Conservation (phyloP, 2,113 vertebrate species). For the Muntiacus muntjak region DNA sequence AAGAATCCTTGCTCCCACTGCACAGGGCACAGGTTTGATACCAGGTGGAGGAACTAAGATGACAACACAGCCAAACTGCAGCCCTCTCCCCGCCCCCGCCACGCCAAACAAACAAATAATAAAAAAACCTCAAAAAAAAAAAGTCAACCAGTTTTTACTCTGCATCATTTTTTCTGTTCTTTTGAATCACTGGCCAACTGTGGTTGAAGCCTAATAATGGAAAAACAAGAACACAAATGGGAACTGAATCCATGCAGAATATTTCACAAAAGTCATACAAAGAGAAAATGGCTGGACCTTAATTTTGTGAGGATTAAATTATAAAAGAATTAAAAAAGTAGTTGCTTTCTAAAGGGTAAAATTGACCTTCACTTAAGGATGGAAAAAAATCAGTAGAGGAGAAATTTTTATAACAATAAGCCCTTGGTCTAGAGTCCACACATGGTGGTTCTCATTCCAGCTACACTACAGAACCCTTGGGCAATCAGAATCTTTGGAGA, state of each 20-base stretch:
- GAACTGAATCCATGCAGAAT: neutral
- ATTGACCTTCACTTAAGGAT: neutral
- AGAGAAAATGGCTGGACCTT: neutral
- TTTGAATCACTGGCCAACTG: neutral
- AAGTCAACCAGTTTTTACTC: neutral
- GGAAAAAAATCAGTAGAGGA: neutral
- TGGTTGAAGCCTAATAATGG: neutral
- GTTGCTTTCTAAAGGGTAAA: constrained; percentile 6
- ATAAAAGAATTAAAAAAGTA: neutral
- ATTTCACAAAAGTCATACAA: neutral
- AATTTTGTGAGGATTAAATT: neutral
- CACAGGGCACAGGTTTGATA: neutral
- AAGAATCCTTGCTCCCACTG: neutral
- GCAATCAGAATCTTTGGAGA: neutral
- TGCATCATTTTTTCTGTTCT: neutral
- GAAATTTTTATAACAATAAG: neutral
- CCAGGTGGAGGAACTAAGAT: neutral
- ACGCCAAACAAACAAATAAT: neutral
- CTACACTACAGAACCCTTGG: neutral
- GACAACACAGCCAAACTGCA: neutral
- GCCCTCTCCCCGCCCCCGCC: neutral
- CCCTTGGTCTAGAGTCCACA: neutral
- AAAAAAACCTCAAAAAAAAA: neutral
- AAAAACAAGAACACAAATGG: neutral
- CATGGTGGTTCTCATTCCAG: neutral